phyloP scores from a whole-genome alignment of 2,113 vertebrate species.

The Sphyrna mokarran region DNA sequence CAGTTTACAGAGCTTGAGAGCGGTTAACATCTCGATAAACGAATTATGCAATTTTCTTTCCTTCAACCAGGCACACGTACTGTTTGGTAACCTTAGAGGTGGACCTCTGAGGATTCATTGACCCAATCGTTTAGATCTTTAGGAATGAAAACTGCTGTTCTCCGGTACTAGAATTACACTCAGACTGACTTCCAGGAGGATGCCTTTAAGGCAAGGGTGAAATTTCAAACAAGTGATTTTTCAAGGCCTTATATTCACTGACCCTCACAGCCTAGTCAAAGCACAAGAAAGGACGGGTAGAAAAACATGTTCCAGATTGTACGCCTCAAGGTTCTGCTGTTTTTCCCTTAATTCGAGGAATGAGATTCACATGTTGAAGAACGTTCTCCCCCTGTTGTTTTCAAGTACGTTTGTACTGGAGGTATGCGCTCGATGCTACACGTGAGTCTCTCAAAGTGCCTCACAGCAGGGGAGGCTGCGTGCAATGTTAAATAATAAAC shows the following conservation, averaged over 20 bases:
- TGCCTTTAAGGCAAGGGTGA: constrained; percentile 37
- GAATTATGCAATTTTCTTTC: background rate
- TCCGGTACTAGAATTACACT: background rate
- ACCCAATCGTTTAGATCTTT: background rate
- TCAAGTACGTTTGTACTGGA: background rate
- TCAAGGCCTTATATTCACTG: constrained; percentile 29
- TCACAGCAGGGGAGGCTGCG: too few relatives aligned
- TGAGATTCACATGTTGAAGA: background rate
- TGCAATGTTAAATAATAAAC: background rate
- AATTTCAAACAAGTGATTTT: constrained; percentile 36
- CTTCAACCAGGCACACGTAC: background rate
- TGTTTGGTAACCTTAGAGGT: background rate
- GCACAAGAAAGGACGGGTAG: constrained; percentile 15
- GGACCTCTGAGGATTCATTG: constrained; percentile 24
- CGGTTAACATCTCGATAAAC: background rate
- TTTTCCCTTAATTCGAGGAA: constrained; percentile 29
- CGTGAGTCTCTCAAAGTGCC: background rate
- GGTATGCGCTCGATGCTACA: background rate
- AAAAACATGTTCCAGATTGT: constrained; percentile 36
- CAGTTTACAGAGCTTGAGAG: background rate
- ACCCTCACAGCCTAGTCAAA: constrained; percentile 34
- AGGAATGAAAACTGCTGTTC: background rate
- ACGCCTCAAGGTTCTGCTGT: constrained; percentile 29
- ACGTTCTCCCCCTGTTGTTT: background rate
- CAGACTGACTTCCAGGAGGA: background rate